These are phyloP conservation scores for Philhelius pedissequus DNA, from an alignment of 2,888 invertebrate genomes.

Conservation along the genomic window DNA sequence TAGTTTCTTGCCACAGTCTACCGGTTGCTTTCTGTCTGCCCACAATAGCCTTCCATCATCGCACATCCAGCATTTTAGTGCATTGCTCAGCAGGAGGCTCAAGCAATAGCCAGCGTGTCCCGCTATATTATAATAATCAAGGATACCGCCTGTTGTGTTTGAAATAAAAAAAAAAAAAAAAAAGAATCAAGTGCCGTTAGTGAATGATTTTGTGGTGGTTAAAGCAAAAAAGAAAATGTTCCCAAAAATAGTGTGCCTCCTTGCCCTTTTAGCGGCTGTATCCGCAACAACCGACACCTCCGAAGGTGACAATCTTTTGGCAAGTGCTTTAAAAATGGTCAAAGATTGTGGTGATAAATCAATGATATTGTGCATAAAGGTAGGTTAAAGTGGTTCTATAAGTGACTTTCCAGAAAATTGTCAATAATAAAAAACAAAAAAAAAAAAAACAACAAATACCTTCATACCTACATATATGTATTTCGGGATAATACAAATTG, in stretches of 20 bases:
- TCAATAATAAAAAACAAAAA: not conserved
- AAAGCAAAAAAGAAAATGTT: constrained; percentile 75
- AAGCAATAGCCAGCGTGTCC: constrained; percentile 32
- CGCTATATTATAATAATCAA: constrained; percentile 27
- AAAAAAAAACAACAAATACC: not conserved
- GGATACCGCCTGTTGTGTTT: constrained; percentile 56
- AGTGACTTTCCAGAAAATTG: not conserved
- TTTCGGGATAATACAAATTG: not conserved
- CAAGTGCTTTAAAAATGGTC: constrained; percentile 84
- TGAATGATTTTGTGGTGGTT: constrained; percentile 42
- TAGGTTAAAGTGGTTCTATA: constrained; percentile 75
- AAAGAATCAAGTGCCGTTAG: constrained; percentile 39
- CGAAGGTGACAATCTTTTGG: constrained; percentile 81
- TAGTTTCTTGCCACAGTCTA: constrained; percentile 79
- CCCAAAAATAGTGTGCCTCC: constrained; percentile 78
- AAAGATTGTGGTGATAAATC: constrained; percentile 86
- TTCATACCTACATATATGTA: too few relatives aligned
- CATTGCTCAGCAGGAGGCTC: constrained; percentile 43
- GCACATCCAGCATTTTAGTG: constrained; percentile 36
- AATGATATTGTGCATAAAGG: constrained; percentile 86
- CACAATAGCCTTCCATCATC: constrained; percentile 62
- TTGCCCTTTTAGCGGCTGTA: constrained; percentile 80
- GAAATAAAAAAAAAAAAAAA: constrained; percentile 24
- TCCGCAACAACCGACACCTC: constrained; percentile 75
- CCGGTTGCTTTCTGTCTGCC: constrained; percentile 79